Conservation (phyloP, 2,888 invertebrate genomes). For the Amphipyra berbera region DNA sequence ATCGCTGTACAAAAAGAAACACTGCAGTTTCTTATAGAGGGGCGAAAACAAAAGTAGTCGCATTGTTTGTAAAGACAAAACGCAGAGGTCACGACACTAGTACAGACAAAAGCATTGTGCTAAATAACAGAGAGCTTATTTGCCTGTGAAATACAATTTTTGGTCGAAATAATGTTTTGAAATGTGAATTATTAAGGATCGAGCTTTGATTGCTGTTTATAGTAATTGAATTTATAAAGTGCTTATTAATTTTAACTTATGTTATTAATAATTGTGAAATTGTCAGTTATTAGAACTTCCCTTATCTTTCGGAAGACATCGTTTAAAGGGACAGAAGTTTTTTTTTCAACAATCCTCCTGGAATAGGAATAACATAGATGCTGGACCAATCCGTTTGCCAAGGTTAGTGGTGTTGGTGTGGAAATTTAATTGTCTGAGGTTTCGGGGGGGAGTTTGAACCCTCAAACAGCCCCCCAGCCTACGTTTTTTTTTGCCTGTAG, state of each 20-base stretch:
- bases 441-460: too few relatives aligned
- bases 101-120: conserved; percentile 46
- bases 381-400: too few relatives aligned
- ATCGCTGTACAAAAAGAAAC: conserved; percentile 45
- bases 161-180: conserved; percentile 6
- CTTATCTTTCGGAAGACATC: too few relatives aligned
- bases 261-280: too few relatives aligned
- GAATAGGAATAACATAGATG: too few relatives aligned
- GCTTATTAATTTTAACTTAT: not conserved
- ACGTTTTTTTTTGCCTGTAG: too few relatives aligned
- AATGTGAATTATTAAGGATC: not conserved
- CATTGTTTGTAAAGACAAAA: conserved; percentile 59
- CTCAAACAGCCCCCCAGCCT: too few relatives aligned
- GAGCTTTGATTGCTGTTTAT: not conserved
- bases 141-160: conserved; percentile 11
- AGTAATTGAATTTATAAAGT: not conserved
- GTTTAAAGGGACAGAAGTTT: too few relatives aligned
- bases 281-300: too few relatives aligned
- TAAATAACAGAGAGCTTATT: conserved; percentile 45
- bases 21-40: conserved; percentile 40
- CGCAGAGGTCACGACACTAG: conserved; percentile 46
- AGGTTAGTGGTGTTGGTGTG: too few relatives aligned
- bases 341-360: too few relatives aligned
- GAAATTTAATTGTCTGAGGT: too few relatives aligned
- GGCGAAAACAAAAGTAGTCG: conserved; percentile 55